phyloP scores from a whole-genome alignment of 2,797 vertebrate genomes.

The Danio kyathit region DNA sequence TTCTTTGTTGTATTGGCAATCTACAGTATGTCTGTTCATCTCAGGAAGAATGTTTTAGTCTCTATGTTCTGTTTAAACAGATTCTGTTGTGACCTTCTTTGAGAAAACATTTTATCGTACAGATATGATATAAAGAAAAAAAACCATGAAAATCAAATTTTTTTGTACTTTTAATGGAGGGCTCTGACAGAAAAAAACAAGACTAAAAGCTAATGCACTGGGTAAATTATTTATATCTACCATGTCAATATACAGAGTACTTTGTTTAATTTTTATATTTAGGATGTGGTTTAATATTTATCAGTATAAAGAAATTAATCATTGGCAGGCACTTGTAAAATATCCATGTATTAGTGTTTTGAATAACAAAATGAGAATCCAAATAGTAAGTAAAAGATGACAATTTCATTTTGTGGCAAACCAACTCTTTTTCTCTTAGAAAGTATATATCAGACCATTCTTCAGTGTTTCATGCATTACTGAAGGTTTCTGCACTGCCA shows the following conservation, averaged over 20 bases:
- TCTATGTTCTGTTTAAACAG: not conserved
- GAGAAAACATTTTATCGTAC: not conserved
- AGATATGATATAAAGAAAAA: not conserved
- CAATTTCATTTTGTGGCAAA: not conserved
- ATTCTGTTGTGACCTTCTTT: not conserved
- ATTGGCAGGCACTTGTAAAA: not conserved
- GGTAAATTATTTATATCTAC: slow-evolving; percentile 14
- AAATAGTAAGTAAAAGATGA: slow-evolving; percentile 7
- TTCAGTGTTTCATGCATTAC: not conserved
- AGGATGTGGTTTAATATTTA: slow-evolving; percentile 5
- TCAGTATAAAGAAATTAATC: not conserved
- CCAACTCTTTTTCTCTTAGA: not conserved
- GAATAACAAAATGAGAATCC: not conserved
- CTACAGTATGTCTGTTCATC: not conserved
- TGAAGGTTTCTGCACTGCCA: slow-evolving; percentile 8
- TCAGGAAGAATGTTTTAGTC: no score
- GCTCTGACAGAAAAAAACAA: not conserved
- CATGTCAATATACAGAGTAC: slow-evolving; percentile 1
- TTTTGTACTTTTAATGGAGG: not conserved
- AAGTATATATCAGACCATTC: slow-evolving; percentile 19
- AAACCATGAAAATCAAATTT: not conserved
- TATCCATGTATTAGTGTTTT: not conserved
- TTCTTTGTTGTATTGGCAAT: not conserved
- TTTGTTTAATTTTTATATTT: slow-evolving; percentile 26
- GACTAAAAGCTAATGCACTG: not conserved